phyloP scores from a whole-genome alignment of 2,888 invertebrate species.

The Tupiocoris notatus region DNA sequence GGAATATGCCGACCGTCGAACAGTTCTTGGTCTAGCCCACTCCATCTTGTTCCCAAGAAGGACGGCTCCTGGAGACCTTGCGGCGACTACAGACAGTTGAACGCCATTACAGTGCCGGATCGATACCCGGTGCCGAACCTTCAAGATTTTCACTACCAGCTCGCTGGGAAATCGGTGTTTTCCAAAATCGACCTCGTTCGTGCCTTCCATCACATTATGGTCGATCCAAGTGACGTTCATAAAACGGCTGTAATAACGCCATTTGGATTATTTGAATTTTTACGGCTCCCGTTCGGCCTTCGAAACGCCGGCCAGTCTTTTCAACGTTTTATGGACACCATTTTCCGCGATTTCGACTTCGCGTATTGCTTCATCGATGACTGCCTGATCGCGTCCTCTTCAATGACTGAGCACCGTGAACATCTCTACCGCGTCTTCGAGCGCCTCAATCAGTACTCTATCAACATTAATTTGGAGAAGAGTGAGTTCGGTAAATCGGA shows the following conservation, averaged over 20 bases:
- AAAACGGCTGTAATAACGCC: slow-evolving; percentile 51
- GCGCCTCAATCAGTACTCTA: slow-evolving; percentile 44
- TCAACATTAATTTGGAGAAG: slow-evolving; percentile 50
- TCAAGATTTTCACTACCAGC: slow-evolving; percentile 47
- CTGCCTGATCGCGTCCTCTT: slow-evolving; percentile 44
- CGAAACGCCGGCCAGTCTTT: slow-evolving; percentile 49
- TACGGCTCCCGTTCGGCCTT: slow-evolving; percentile 49
- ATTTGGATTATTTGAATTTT: slow-evolving; percentile 47
- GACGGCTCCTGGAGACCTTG: slow-evolving; percentile 50
- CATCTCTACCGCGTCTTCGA: slow-evolving; percentile 42
- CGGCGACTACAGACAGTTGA: slow-evolving; percentile 51
- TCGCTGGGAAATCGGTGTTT: slow-evolving; percentile 44
- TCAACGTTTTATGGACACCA: slow-evolving; percentile 49
- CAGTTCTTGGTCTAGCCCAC: slow-evolving; percentile 50
- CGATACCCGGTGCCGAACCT: slow-evolving; percentile 49
- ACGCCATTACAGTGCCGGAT: slow-evolving; percentile 50
- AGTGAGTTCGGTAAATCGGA: slow-evolving; percentile 37
- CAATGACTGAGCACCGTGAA: slow-evolving; percentile 9
- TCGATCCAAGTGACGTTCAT: slow-evolving; percentile 48
- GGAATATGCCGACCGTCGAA: slow-evolving; percentile 49
- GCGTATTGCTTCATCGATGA: slow-evolving; percentile 49
- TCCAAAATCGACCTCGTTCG: slow-evolving; percentile 46
- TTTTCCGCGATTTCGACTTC: slow-evolving; percentile 46
- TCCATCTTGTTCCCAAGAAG: slow-evolving; percentile 49
- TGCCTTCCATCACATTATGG: slow-evolving; percentile 50